Evolutionary conservation across 2,888 invertebrate genomes (phyloP), one percentile per base, ranked within the genome.

Genomic region (Cyaniris semiargus): DNA sequence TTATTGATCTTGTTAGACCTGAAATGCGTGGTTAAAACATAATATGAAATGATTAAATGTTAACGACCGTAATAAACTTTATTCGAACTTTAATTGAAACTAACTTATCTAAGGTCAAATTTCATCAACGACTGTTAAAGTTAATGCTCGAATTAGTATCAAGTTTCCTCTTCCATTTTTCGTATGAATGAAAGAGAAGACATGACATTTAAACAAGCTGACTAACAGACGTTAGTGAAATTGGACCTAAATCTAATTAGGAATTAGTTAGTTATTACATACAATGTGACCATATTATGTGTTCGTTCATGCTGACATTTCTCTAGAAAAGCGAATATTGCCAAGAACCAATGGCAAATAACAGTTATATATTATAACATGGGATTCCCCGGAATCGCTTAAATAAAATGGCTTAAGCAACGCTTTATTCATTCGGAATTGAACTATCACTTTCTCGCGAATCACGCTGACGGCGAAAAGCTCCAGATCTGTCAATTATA

Each of bases 401-500:
- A 23, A 60, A 60, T 60, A 60, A 60, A 60, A 60, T 60, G 23
- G 23, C 23, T 60, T 23, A 60, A 60, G 13, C n/a, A 58, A 10
- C 3, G 21, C 23, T 60, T 60, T 4, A 23, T 60, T 23, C 23
- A 13, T 60, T 3, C 60, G 60, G 13, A 60, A 23, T 60, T 60
- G 60, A 60, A 23, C 60, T 23, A 60, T 60, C 60, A 60, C 23
- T 60, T 60, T 60, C 60, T 60, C 60, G 23, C 23, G 10, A 23
- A 23, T 60, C 60, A 60, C 60, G 60, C 23, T 60, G 21, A 60
- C 60, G 60, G 60, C 23, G 23, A 13, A 23, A 21, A 60, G 23
- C 60, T 60, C 58, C 10, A 58, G 60, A 23, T 23, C 60, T 23
- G 60, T 60, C 60, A 23, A 60, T 60, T 58, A 58, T 58, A 58